Evolutionary conservation across 2,113 vertebrate species (phyloP), one percentile per base, ranked within the genome.

Genomic region (Anas platyrhynchos): DNA sequence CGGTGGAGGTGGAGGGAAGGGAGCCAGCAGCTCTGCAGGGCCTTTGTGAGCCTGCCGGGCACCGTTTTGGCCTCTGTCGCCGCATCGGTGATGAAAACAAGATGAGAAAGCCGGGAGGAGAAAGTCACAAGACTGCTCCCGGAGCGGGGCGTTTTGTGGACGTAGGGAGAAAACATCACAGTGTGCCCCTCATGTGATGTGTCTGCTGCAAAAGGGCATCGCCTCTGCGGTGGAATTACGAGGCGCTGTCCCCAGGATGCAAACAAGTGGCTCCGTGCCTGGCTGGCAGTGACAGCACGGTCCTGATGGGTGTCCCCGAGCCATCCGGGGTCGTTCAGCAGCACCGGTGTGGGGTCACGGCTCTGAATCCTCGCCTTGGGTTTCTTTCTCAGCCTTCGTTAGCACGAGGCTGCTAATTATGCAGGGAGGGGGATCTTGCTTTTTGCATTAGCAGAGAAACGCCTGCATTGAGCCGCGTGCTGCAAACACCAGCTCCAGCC

Each of bases 41-140:
- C 92, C 59, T 38, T 89, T 87, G 27, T 10, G 41, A 18, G 46
- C 18, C 46, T 67, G 38, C 79, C 25, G 56, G 86, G 87, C 91
- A 59, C 44, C 88, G 14, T 41, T 21, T 22, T 62, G 54, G 69
- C 59, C 83, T 59, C 77, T 63, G 95, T 76, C 88, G 94, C 91
- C 65, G 7, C 86, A 93, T 78, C 87, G 16, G 50, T 32, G 22
- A n/a, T 1, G 5, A 91, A 89, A 94, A 86, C 87, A 71, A 14
- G 81, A 85, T 80, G 93, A 93, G 13, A 67, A 16, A 14, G 31
- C 63, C 89, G 87, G 77, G 32, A 5, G 9, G 55, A n/a, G 62
- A 72, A 54, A 77, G 93, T 97, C 97, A 97, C 83, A 32, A 90
- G 97, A 68, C 48, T 29, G 55, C 54, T 83, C 38, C 66, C 12